These are phyloP conservation scores for Lithophane socia DNA, from an alignment of 2,888 invertebrate species.

Conservation along the genomic window DNA sequence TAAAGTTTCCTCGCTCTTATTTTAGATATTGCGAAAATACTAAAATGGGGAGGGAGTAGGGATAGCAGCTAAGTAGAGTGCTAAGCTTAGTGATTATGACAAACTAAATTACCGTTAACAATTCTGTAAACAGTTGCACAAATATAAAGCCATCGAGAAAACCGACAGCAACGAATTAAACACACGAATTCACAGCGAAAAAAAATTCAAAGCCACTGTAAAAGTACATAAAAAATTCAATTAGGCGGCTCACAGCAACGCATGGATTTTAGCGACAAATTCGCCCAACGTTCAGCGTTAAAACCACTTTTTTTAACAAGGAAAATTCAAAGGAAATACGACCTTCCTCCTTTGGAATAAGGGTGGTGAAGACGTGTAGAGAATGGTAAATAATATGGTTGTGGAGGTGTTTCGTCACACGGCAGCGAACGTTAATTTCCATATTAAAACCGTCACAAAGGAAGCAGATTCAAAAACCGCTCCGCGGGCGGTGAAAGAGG, in stretches of 20 bases:
- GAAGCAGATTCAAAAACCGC: conserved; percentile 90
- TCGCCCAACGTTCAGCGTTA: conserved; percentile 59
- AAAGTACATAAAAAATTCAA: conserved; percentile 83
- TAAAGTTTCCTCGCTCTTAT: neutral
- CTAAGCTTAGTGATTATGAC: neutral
- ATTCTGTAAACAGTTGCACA: conserved; percentile 18
- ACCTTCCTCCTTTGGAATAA: conserved; percentile 66
- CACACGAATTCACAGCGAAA: conserved; percentile 46
- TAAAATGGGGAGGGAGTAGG: no score
- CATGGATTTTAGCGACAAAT: conserved; percentile 80
- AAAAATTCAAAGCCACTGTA: conserved; percentile 64
- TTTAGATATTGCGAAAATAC: neutral
- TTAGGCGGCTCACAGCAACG: conserved; percentile 76
- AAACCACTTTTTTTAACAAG: conserved; percentile 49
- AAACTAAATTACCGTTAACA: neutral
- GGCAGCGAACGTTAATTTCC: conserved; percentile 89
- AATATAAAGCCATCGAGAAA: conserved; percentile 13
- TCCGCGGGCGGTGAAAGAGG: conserved; percentile 72
- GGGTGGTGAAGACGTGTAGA: conserved; percentile 60
- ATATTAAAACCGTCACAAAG: conserved; percentile 91
- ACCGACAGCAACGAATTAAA: conserved; percentile 52
- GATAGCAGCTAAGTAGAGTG: no score
- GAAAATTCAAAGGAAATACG: conserved; percentile 61
- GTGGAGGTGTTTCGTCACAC: conserved; percentile 84
- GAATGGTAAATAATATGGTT: conserved; percentile 77